phyloP scores from a whole-genome alignment of 2,797 vertebrate genomes.

The Microctenopoma steveboyesi region DNA sequence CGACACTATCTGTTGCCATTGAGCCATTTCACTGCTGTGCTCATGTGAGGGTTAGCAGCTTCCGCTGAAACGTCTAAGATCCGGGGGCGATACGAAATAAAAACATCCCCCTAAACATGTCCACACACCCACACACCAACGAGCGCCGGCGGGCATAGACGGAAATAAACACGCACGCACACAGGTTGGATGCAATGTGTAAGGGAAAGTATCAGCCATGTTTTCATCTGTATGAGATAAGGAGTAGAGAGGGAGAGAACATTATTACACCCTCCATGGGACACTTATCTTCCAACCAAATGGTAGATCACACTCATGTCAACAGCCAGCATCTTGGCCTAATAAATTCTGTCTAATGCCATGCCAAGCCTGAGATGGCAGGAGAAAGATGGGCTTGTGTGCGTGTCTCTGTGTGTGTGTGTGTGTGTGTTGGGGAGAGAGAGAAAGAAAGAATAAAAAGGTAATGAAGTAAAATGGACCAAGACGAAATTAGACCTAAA shows the following conservation, averaged over 20 bases:
- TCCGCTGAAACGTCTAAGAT: slow-evolving; percentile 54
- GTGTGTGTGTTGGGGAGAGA: neutral
- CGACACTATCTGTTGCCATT: slow-evolving; percentile 37
- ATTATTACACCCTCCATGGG: slow-evolving; percentile 81
- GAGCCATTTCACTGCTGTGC: slow-evolving; percentile 29
- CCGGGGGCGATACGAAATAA: slow-evolving; percentile 46
- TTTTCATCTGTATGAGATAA: slow-evolving; percentile 82
- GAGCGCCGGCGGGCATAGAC: slow-evolving; percentile 13
- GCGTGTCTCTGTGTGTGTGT: slow-evolving; percentile 7
- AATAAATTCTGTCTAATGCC: slow-evolving; percentile 82
- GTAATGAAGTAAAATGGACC: slow-evolving; percentile 19
- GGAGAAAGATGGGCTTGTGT: slow-evolving; percentile 51
- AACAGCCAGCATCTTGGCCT: slow-evolving; percentile 80
- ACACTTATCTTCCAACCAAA: slow-evolving; percentile 82
- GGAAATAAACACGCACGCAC: slow-evolving; percentile 26
- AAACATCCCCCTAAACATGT: slow-evolving; percentile 33
- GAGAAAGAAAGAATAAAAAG: neutral
- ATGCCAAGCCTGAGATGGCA: slow-evolving; percentile 63
- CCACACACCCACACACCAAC: neutral
- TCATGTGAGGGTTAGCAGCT: slow-evolving; percentile 40
- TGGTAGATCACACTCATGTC: slow-evolving; percentile 82
- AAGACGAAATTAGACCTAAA: slow-evolving; percentile 24
- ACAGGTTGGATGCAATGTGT: slow-evolving; percentile 30
- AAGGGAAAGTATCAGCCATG: slow-evolving; percentile 59
- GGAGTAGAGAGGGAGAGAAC: slow-evolving; percentile 73